Evolutionary conservation across 2,888 invertebrate genomes (phyloP).

Genomic region (Protophormia terraenovae): DNA sequence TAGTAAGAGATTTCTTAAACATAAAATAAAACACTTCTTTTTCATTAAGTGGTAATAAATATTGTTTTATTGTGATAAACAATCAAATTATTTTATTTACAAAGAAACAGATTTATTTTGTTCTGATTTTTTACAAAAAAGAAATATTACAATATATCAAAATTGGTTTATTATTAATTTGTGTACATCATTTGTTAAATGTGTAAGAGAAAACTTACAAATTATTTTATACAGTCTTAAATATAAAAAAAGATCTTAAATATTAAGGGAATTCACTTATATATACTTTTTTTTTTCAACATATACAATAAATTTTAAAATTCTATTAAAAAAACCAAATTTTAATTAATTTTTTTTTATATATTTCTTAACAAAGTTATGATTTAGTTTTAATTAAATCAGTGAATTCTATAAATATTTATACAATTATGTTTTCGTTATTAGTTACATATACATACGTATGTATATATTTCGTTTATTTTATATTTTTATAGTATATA

Average conservation of each 20-base stretch:
- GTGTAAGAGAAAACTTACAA: constrained; percentile 37
- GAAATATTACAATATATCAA: constrained; percentile 2
- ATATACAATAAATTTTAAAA: neutral
- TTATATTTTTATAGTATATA: neutral
- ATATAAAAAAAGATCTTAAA: constrained; percentile 8
- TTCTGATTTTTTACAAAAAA: constrained; percentile 19
- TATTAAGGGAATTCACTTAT: neutral
- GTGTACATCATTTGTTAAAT: constrained; percentile 2
- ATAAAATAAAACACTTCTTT: neutral
- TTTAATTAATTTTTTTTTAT: no score
- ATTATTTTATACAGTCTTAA: constrained; percentile 57
- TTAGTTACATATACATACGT: no score
- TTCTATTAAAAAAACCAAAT: no score
- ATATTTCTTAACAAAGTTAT: no score
- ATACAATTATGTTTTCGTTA: neutral
- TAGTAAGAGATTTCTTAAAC: no score
- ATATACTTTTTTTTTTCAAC: neutral
- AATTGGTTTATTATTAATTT: neutral
- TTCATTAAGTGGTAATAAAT: neutral
- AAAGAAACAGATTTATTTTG: constrained; percentile 8
- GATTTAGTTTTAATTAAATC: no score
- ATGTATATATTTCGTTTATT: neutral
- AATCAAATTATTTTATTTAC: neutral
- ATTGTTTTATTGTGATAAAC: constrained; percentile 10
- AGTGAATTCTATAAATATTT: neutral